phyloP scores from a whole-genome alignment of 2,888 invertebrate genomes.

The Caenorhabditis afra region DNA sequence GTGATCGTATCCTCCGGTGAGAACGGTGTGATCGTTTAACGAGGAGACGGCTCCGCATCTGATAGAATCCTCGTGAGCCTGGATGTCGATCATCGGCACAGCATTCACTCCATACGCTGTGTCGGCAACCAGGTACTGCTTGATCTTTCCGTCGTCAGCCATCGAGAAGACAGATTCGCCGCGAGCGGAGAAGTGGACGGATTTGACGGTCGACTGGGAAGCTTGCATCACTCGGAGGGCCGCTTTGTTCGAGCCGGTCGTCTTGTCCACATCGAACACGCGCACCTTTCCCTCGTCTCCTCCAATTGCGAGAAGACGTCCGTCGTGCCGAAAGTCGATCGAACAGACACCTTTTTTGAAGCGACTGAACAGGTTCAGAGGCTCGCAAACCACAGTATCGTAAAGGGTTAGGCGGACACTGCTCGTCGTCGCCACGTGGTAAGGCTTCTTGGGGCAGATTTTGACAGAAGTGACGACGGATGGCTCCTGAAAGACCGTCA shows the following conservation, averaged over 20 bases:
- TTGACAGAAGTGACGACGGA: slow-evolving; percentile 93
- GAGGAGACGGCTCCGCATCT: slow-evolving; percentile 70
- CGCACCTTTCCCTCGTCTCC: slow-evolving; percentile 91
- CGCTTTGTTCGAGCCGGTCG: slow-evolving; percentile 84
- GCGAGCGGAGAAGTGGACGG: slow-evolving; percentile 57
- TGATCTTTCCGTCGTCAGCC: slow-evolving; percentile 77
- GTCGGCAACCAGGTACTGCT: slow-evolving; percentile 71
- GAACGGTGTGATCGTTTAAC: slow-evolving; percentile 69
- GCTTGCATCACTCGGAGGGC: slow-evolving; percentile 64
- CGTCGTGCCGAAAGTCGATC: slow-evolving; percentile 81
- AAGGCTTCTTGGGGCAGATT: slow-evolving; percentile 91
- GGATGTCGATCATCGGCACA: slow-evolving; percentile 56
- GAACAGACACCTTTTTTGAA: slow-evolving; percentile 81
- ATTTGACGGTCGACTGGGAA: slow-evolving; percentile 54
- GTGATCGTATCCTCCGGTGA: slow-evolving; percentile 78
- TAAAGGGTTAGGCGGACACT: slow-evolving; percentile 83
- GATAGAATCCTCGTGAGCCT: slow-evolving; percentile 76
- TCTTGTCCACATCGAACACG: slow-evolving; percentile 88
- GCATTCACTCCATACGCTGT: slow-evolving; percentile 62
- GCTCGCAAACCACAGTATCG: slow-evolving; percentile 72
- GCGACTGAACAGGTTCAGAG: slow-evolving; percentile 74
- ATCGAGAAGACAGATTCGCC: slow-evolving; percentile 69
- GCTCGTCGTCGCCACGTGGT: slow-evolving; percentile 93
- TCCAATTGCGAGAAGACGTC: slow-evolving; percentile 85
- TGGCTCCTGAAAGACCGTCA: slow-evolving; percentile 86